Conservation (phyloP, 2,888 invertebrate species). For the Elmis aenea region DNA sequence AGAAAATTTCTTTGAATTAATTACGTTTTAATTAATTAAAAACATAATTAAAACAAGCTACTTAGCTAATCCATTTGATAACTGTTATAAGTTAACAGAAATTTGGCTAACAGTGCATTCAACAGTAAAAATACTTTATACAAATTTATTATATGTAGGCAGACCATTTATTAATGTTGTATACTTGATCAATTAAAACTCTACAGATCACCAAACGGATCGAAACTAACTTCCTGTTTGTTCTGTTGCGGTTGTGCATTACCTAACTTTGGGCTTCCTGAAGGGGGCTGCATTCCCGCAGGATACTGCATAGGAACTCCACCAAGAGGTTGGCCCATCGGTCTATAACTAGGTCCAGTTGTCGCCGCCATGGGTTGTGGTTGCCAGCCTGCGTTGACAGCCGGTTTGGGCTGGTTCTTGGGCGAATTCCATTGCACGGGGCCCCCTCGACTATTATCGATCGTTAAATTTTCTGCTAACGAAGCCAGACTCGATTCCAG, state of each 20-base stretch:
- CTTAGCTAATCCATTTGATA: no score
- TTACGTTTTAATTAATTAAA: no score
- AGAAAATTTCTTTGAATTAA: no score
- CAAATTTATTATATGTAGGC: slow-evolving; percentile 2
- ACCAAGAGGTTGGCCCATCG: slow-evolving; percentile 56
- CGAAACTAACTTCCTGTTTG: slow-evolving; percentile 40
- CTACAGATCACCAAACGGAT: slow-evolving; percentile 48
- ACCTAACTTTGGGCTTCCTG: slow-evolving; percentile 38
- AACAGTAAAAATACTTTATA: not conserved
- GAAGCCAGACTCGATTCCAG: slow-evolving; percentile 91
- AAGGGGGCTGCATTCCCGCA: slow-evolving; percentile 21
- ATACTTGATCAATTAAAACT: slow-evolving; percentile 14
- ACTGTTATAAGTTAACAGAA: not conserved
- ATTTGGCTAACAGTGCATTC: not conserved
- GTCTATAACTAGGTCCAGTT: slow-evolving; percentile 77
- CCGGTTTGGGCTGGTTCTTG: slow-evolving; percentile 67
- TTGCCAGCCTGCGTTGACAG: slow-evolving; percentile 74
- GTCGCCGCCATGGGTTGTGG: slow-evolving; percentile 85
- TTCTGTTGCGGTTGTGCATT: slow-evolving; percentile 27
- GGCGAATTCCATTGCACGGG: slow-evolving; percentile 79
- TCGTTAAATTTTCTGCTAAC: slow-evolving; percentile 87
- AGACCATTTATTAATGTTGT: not conserved
- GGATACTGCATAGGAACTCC: slow-evolving; percentile 32
- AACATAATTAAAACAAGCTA: no score
- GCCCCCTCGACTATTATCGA: slow-evolving; percentile 57